Evolutionary conservation across 2,797 vertebrate genomes (phyloP), one percentile per base, ranked within the genome.

Genomic region (Simalia tracyae): DNA sequence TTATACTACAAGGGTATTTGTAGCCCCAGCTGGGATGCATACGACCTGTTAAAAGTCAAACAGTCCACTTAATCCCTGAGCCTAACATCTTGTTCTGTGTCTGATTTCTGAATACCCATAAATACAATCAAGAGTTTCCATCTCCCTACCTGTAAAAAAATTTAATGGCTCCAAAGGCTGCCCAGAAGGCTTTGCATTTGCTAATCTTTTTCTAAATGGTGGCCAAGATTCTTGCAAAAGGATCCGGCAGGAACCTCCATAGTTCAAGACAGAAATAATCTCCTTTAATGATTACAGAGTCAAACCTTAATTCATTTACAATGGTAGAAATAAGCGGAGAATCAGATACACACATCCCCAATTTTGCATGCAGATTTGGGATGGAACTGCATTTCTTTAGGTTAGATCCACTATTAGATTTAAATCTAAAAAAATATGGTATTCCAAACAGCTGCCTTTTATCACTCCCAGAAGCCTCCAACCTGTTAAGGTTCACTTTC

Each of bases 401-500:
- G 76, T 91, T 87, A 93, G 93, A 94, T 96, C 84, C 87, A 10
- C 86, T 88, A 15, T 90, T 64, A 12, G 4, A 88, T 59, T 93
- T 90, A 72, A 76, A 90, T 92, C 22, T 26, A 28, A 81, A 54
- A 64, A 93, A 87, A 86, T 46, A 93, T 5, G 63, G 6, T 50
- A 56, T 94, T 88, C 91, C 59, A 93, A 94, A 63, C 9, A 92
- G n/a, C 91, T 90, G 92, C 56, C 92, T 64, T 96, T 94, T 96
- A 96, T 81, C 36, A 81, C 9, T 46, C 22, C 96, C 26, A 26
- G 14, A 31, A 12, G 11, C 15, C 12, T 56, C 54, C 95, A 97
- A 96, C 95, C 95, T 96, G 94, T 94, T 96, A 89, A 95, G 93
- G 68, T n/a, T 36, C 94, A 96, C 95, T 96, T 96, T 97, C 93